Percentiles rank a stretch among this genome's conserved stretches.
Conservation (phyloP, 2,113 vertebrate species). For the cattle (Bos taurus) region ARS-UCD2.0 NC_037346.1:12322001-12322500, state of each 20-base stretch:
- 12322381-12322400: not conserved
- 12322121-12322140: conserved; percentile 5
- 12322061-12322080: not conserved
- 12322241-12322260: not conserved
- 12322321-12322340: not conserved
- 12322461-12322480: not conserved
- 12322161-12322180: not conserved
- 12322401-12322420: not conserved
- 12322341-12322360: not conserved
- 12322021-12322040: not conserved
- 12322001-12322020: not conserved
- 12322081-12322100: not conserved
- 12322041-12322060: not conserved
- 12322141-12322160: not conserved
- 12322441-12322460: not conserved
- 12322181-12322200: not conserved
- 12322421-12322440: not conserved
- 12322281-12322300: not conserved
- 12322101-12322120: not conserved
- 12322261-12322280: not conserved
- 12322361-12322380: not conserved
- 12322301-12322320: not conserved
- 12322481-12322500: not conserved
- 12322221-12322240: not conserved
- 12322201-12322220: not conserved